Percentiles rank a stretch among this genome's conserved stretches.
phyloP scores from a whole-genome alignment of 1,140 invertebrate genomes.

The Patella vulgata region DNA sequence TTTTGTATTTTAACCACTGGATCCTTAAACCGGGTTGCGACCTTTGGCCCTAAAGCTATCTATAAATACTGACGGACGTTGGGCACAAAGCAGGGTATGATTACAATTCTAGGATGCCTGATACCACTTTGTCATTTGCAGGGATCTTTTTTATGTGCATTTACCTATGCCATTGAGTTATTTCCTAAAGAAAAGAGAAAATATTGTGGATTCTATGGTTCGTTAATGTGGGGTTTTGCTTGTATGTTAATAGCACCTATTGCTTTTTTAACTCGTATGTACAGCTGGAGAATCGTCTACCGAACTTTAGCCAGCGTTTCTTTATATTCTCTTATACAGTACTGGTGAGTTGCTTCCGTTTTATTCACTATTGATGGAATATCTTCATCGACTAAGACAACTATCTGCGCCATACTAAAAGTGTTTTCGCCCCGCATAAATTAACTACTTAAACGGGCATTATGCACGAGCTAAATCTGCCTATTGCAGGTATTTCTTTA shows the following conservation, averaged over 20 bases:
- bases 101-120: too few species aligned
- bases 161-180: slow-evolving; percentile 33
- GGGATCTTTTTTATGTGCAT: slow-evolving; percentile 28
- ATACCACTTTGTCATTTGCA: too few species aligned
- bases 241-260: slow-evolving; percentile 30
- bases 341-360: slow-evolving; percentile 31
- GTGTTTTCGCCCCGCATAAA: neutral
- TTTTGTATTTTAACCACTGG: too few species aligned
- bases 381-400: neutral
- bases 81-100: too few species aligned
- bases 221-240: slow-evolving; percentile 28
- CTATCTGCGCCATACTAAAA: neutral
- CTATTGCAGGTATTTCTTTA: too few species aligned
- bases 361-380: neutral
- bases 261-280: slow-evolving; percentile 33
- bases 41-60: too few species aligned
- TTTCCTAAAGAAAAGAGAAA: slow-evolving; percentile 33
- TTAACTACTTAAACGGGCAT: neutral
- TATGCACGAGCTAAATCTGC: too few species aligned
- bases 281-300: slow-evolving; percentile 39
- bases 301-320: slow-evolving; percentile 27
- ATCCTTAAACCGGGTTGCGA: too few species aligned
- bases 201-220: slow-evolving; percentile 15
- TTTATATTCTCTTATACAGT: slow-evolving; percentile 29
- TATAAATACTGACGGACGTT: too few species aligned